Evolutionary conservation across 1,140 invertebrate species (phyloP).

Genomic region (Centruroides vittatus): DNA sequence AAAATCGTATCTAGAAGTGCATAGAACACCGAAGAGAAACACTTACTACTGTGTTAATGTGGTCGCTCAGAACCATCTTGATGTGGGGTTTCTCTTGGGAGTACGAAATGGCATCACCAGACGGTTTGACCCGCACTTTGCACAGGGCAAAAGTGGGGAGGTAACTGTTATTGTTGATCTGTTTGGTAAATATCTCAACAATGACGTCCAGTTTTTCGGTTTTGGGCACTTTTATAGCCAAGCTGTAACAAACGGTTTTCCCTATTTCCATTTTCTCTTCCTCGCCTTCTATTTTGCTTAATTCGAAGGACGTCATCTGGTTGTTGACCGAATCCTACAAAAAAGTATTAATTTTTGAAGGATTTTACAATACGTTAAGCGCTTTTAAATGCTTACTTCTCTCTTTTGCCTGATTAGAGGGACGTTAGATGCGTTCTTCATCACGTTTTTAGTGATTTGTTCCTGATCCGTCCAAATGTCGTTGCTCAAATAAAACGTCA

Average conservation of each 20-base stretch:
- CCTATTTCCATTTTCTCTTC: conserved; percentile 12
- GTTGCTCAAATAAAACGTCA: background rate
- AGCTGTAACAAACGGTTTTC: conserved; percentile 4
- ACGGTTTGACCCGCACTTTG: conserved; percentile 9
- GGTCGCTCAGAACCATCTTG: conserved; percentile 10
- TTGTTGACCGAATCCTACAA: background rate
- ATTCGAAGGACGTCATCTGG: conserved; percentile 10
- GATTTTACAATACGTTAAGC: background rate
- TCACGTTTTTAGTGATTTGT: no score
- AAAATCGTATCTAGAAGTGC: no score
- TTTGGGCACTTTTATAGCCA: conserved; percentile 13
- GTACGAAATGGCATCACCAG: conserved; percentile 3
- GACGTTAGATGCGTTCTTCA: background rate
- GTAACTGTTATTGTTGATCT: conserved; percentile 14
- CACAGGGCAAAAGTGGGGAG: conserved; percentile 18
- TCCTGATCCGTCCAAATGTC: background rate
- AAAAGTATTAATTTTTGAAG: background rate
- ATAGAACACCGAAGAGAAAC: background rate
- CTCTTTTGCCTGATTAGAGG: background rate
- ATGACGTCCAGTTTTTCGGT: conserved; percentile 19
- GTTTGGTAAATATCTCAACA: conserved; percentile 22
- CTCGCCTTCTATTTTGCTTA: conserved; percentile 11
- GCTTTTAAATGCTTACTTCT: background rate
- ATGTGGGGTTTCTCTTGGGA: conserved; percentile 4
- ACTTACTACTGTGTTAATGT: conserved; percentile 15